These are phyloP conservation scores for Palythoa caribaeorum DNA, from an alignment of 92 coral and sea anemone genomes.

Conservation along the genomic window DNA sequence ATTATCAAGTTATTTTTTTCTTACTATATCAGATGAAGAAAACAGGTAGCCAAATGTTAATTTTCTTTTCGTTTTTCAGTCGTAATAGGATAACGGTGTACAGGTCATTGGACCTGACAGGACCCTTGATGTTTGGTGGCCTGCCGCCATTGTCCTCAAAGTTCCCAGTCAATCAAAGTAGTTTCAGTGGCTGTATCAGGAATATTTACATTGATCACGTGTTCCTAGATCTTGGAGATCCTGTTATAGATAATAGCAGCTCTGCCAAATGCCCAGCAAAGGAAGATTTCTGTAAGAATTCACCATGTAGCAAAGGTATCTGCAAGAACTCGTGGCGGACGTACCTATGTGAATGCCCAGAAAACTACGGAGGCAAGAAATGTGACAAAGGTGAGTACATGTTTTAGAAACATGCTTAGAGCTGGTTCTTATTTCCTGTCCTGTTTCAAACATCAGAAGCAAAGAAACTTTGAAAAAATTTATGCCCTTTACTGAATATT, in stretches of 20 bases:
- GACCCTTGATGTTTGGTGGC: constrained; percentile 90
- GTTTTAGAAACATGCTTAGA: neutral
- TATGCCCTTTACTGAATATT: too few species aligned
- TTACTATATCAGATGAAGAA: neutral
- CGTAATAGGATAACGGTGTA: constrained; percentile 9
- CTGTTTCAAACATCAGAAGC: too few species aligned
- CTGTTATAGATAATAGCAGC: constrained; percentile 70
- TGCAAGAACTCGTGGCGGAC: constrained; percentile 76
- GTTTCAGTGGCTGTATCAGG: constrained; percentile 84
- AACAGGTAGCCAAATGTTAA: neutral
- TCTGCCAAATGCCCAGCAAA: constrained; percentile 74
- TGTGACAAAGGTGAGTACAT: constrained; percentile 76
- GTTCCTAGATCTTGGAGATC: constrained; percentile 79
- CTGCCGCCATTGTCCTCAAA: constrained; percentile 55
- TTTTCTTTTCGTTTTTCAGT: neutral
- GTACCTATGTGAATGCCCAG: constrained; percentile 75
- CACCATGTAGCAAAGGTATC: constrained; percentile 81
- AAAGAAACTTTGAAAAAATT: too few species aligned
- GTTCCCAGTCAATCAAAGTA: constrained; percentile 68
- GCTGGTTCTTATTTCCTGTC: neutral
- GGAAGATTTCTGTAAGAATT: constrained; percentile 69
- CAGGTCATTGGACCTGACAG: constrained; percentile 87
- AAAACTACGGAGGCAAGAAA: constrained; percentile 80
- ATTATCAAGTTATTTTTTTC: neutral
- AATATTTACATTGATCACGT: constrained; percentile 78